Conservation (phyloP, 2,888 invertebrate genomes). For the Lasioglossum figueresi region DNA sequence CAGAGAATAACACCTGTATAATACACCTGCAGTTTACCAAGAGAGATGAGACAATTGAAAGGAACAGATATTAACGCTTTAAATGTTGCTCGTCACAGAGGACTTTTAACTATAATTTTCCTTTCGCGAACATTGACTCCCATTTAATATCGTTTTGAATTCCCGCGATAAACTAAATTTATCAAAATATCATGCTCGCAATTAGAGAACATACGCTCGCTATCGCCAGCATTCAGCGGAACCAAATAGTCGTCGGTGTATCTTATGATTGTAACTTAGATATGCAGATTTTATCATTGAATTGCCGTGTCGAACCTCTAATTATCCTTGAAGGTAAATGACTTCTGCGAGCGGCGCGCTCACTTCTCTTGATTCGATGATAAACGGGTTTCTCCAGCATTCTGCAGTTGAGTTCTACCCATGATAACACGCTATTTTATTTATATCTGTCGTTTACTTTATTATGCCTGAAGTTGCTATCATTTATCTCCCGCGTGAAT, state of each 20-base stretch:
- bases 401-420: not conserved
- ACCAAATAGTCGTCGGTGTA: conserved; percentile 28
- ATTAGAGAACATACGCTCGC: conserved; percentile 31
- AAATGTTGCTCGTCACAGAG: not conserved
- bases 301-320: conserved; percentile 48
- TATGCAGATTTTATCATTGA: conserved; percentile 53
- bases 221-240: conserved; percentile 32
- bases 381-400: conserved; percentile 18
- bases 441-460: not conserved
- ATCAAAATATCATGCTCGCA: conserved; percentile 31
- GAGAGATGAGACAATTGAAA: not conserved
- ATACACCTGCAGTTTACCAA: conserved; percentile 62
- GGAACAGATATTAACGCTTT: not conserved
- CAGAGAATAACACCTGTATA: conserved; percentile 68
- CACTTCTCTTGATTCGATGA: conserved; percentile 16
- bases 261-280: conserved; percentile 41
- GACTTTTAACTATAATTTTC: not conserved
- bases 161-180: not conserved
- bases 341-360: conserved; percentile 23
- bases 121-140: not conserved
- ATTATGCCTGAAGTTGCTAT: not conserved
- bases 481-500: not conserved
- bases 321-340: conserved; percentile 37
- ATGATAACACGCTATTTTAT: not conserved
- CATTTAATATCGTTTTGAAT: not conserved